phyloP scores from a whole-genome alignment of 2,797 vertebrate species.

The Smutsia gigantea region DNA sequence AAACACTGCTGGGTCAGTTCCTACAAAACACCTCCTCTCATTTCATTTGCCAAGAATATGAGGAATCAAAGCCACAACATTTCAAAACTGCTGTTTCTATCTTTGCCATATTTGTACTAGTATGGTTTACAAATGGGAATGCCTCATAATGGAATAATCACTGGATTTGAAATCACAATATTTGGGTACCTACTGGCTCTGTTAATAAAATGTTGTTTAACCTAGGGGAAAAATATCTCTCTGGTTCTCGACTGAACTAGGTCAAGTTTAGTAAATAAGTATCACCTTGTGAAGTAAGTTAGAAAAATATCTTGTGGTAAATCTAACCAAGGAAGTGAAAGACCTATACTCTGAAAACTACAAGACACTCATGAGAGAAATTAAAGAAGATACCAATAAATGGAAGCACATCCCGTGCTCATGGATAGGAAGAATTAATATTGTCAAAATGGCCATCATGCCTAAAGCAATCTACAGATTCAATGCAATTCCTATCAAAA shows the following conservation, averaged over 20 bases:
- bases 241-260: neutral
- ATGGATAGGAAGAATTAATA: no score
- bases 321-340: no score
- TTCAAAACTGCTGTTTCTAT: neutral
- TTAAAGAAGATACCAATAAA: no score
- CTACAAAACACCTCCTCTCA: neutral
- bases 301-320: neutral
- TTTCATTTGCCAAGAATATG: neutral
- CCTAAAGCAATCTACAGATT: no score
- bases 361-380: no score
- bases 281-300: neutral
- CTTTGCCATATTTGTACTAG: neutral
- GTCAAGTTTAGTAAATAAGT: slow-evolving; percentile 26
- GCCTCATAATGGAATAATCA: neutral
- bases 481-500: no score
- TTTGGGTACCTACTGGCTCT: neutral
- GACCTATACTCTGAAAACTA: no score
- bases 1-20: neutral
- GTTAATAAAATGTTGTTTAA: neutral
- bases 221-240: neutral
- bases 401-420: no score
- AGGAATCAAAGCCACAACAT: neutral
- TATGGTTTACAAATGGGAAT: neutral
- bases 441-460: no score
- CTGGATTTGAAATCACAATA: neutral